These are phyloP conservation scores for Rhinolophus sinicus DNA, from an alignment of 2,113 vertebrate species.

Conservation along the genomic window DNA sequence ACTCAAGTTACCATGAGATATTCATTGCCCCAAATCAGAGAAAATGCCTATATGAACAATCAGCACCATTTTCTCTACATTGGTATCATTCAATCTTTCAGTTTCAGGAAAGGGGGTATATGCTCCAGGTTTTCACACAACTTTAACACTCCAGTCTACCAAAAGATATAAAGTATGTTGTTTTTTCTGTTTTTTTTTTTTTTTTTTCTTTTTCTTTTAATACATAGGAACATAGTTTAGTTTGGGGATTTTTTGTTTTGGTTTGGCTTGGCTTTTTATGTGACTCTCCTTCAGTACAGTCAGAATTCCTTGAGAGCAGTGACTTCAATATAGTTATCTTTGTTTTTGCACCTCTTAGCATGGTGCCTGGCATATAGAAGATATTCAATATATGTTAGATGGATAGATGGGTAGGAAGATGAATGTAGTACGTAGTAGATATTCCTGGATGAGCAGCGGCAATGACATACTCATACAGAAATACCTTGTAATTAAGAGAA, in stretches of 20 bases:
- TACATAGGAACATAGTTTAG: background rate
- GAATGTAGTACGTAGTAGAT: background rate
- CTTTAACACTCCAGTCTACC: background rate
- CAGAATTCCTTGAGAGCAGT: background rate
- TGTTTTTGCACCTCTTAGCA: background rate
- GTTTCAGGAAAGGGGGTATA: background rate
- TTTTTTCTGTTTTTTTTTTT: too few species aligned
- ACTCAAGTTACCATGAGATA: background rate
- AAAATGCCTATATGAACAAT: background rate
- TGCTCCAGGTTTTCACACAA: background rate
- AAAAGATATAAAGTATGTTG: background rate
- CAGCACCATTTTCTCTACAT: background rate
- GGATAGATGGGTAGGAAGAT: background rate
- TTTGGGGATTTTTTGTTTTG: background rate
- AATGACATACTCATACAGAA: background rate
- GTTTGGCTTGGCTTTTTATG: background rate
- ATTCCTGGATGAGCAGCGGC: background rate
- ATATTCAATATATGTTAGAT: background rate
- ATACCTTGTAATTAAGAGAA: slow-evolving; percentile 42
- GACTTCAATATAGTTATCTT: background rate
- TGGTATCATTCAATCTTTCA: background rate
- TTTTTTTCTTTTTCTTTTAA: background rate
- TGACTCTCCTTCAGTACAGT: background rate
- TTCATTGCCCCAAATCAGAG: background rate
- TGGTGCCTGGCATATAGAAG: background rate